These are phyloP conservation scores for Acronicta psi DNA, from an alignment of 2,888 invertebrate genomes.

Conservation along the genomic window DNA sequence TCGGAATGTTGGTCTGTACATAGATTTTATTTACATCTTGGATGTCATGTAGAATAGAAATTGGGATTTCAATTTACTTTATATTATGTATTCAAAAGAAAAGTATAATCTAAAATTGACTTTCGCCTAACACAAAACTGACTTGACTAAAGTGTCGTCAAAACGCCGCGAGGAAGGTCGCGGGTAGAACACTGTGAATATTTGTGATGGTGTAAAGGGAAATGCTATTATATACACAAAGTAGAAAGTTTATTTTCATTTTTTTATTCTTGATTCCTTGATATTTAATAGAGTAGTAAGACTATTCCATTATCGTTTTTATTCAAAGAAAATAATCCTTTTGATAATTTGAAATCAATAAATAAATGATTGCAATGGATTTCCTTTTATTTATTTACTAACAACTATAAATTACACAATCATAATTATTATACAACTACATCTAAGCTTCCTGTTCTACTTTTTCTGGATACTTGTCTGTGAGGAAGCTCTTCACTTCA, in stretches of 20 bases:
- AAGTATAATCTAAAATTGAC: conserved; percentile 6
- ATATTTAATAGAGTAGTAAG: conserved; percentile 60
- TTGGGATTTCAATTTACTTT: conserved; percentile 28
- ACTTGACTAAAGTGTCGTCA: conserved; percentile 9
- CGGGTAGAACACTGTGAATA: conserved; percentile 15
- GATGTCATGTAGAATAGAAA: conserved; percentile 39
- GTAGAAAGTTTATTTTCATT: conserved; percentile 39
- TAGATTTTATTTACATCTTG: conserved; percentile 42
- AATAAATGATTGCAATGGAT: conserved; percentile 52
- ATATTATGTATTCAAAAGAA: conserved; percentile 9
- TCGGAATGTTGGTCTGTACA: conserved; percentile 47
- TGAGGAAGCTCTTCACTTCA: conserved; percentile 92
- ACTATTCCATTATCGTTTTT: conserved; percentile 57
- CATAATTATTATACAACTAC: conserved; percentile 53
- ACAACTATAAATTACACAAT: conserved; percentile 55
- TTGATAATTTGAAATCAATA: conserved; percentile 58
- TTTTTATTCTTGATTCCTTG: conserved; percentile 51
- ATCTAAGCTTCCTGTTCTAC: conserved; percentile 65
- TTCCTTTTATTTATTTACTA: conserved; percentile 55
- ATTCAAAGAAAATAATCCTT: conserved; percentile 52
- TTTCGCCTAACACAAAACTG: conserved; percentile 8
- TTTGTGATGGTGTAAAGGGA: conserved; percentile 22
- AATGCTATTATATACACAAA: conserved; percentile 39
- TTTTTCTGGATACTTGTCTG: conserved; percentile 91
- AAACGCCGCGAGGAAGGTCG: conserved; percentile 11